Base-by-base conservation (phyloP, 1,140 invertebrate genomes). In the Lordiphosa collinella region DNA sequence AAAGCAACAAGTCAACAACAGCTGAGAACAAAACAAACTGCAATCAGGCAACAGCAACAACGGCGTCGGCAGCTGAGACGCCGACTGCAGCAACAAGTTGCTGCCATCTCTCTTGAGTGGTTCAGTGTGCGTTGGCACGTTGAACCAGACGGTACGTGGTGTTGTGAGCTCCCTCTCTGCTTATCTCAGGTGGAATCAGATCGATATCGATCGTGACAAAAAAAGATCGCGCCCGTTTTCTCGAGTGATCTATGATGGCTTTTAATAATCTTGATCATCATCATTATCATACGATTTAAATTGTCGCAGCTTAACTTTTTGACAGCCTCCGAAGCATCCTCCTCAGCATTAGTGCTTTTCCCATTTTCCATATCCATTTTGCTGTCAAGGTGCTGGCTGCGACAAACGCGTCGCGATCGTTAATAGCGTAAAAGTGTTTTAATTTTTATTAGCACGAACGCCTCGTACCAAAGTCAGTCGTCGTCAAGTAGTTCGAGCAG, bases 1-100 rank as follows among this genome's bases (percentile, higher is more conserved):
- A 52, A 41, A 40, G 59, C 75, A 79, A 69, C 74, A 63, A 79
- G 74, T 79, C 71, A 69, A 65, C 64, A 72, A 59, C 72, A 82
- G 76, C 76, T 82, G 76, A 80, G 76, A 82, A 82, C 76, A 82
- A 82, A 82, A 82, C 72, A 84, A 82, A 84, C 72, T 75, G 76
- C 67, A 84, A 64, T 61, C 71, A 67, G 67, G 54, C 68, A 59
- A 61, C 61, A 54, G 54, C 65, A 64, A 64, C 66, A 65, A 50
- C 52, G 11, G 59, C 71, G 11, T 56, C 71, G 62, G 37, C 31
- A 47, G n/a, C 14, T 29, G 13, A 13, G 32, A 31, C 16, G 63
- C 29, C 10, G 54, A 57, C 61, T 41, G 54, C 44, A 14, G 46
- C 53, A 48, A 61, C 55, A 35, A 18, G 31, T 31, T 34, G 14